Conservation (phyloP, 2,888 invertebrate genomes). For the Myathropa florea region DNA sequence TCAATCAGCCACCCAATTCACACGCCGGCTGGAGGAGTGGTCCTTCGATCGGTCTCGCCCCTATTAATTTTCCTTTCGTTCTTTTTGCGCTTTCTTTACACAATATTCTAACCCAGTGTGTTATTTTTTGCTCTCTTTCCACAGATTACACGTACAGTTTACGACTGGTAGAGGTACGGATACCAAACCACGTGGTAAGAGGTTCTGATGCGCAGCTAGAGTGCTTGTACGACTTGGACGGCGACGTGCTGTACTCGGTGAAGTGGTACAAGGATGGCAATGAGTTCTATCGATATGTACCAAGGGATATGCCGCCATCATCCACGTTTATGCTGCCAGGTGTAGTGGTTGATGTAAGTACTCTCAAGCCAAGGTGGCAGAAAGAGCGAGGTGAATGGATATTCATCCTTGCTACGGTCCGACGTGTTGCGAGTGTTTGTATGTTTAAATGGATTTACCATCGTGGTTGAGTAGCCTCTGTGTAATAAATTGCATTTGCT, state of each 20-base stretch:
- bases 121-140: slow-evolving; percentile 65
- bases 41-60: not conserved
- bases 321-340: slow-evolving; percentile 90
- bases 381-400: too few relatives aligned
- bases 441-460: slow-evolving; percentile 39
- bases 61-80: slow-evolving; percentile 28
- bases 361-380: too few relatives aligned
- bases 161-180: slow-evolving; percentile 88
- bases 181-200: slow-evolving; percentile 90
- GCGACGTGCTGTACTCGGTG: slow-evolving; percentile 91
- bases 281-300: slow-evolving; percentile 93
- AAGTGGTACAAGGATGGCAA: slow-evolving; percentile 96
- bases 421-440: not conserved
- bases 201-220: slow-evolving; percentile 89
- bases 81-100: too few relatives aligned
- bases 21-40: too few relatives aligned
- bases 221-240: slow-evolving; percentile 91
- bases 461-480: slow-evolving; percentile 65
- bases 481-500: slow-evolving; percentile 59
- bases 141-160: slow-evolving; percentile 83
- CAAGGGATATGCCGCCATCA: slow-evolving; percentile 89
- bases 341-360: slow-evolving; percentile 92
- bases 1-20: slow-evolving; percentile 5
- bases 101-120: slow-evolving; percentile 14
- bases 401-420: not conserved